Base-by-base conservation (phyloP, 2,888 invertebrate genomes). In the Merodon equestris region DNA sequence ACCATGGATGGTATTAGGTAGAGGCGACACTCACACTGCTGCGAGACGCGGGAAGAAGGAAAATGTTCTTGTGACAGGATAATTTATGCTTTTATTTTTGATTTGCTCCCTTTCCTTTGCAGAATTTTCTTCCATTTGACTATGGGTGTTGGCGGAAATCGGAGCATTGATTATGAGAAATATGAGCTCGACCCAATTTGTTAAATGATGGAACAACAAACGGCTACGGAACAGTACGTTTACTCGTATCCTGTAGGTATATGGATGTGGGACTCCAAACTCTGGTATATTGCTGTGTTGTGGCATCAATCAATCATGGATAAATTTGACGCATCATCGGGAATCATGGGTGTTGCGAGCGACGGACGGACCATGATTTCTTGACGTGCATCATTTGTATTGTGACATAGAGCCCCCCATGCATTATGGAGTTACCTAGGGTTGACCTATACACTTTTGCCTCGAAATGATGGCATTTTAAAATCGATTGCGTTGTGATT, bases 11-110 rank as follows among this genome's bases (percentile, higher is more conserved):
- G 36, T 5, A 36, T 4, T 12, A 27, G n/a, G 14, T 40, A 40
- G n/a, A 13, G 3, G 17, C 17, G 36, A 40, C 12, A n/a, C 40
- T n/a, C 40, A 9, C 40, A 27, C 40, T n/a, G n/a, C 3, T n/a
- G 14, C 19, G 13, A 15, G 10, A 13, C 14, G 54, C 42, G 54
- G 53, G 53, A 73, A 56, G 17, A 45, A 45, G 15, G 64, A 60
- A 70, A 77, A 67, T 68, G 58, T 63, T 79, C 68, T 63, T 61
- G 64, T 50, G 74, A 66, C 79, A 54, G 70, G 54, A 74, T 79
- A 79, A 79, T 67, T 79, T 79, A 79, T 79, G 79, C 74, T 50
- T 74, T 79, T 66, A 79, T 64, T 79, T 60, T 60, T 74, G 74
- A 74, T 70, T 58, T 73, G 48, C 53, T 61, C 53, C 56, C 15